Evolutionary conservation across 2,888 invertebrate genomes (phyloP).

Genomic region (Minunthozetes semirufus): DNA sequence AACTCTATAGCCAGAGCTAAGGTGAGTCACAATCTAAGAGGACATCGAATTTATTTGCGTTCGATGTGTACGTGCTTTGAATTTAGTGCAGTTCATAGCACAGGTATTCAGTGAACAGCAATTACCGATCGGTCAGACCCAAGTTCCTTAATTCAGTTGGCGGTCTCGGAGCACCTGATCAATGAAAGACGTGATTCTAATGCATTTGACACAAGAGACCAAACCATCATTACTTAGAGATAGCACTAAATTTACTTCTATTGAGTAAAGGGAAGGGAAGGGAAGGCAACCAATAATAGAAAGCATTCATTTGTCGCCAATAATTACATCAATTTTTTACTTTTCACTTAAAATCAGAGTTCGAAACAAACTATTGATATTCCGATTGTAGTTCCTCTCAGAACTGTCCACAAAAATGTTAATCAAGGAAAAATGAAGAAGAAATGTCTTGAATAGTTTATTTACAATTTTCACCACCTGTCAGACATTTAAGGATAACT

Average conservation of each 20-base stretch:
- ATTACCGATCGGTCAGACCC: not conserved
- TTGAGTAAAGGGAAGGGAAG: not conserved
- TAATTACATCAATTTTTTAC: not conserved
- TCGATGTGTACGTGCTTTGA: not conserved
- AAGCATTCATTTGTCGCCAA: not conserved
- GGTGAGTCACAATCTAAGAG: not conserved
- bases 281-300: not conserved
- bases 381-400: not conserved
- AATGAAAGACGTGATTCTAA: not conserved
- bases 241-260: not conserved
- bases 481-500: conserved; percentile 10
- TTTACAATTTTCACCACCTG: not conserved
- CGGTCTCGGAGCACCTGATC: not conserved
- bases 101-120: not conserved
- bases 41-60: not conserved
- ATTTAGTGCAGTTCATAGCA: not conserved
- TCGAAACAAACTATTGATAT: not conserved
- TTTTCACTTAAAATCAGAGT: too few species aligned
- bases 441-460: not conserved
- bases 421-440: not conserved
- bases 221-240: not conserved
- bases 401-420: not conserved
- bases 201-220: not conserved
- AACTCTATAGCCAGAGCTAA: not conserved
- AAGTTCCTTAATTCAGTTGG: not conserved